These are phyloP conservation scores for Perizoma affinitatum DNA, from an alignment of 2,888 invertebrate species.

Conservation along the genomic window DNA sequence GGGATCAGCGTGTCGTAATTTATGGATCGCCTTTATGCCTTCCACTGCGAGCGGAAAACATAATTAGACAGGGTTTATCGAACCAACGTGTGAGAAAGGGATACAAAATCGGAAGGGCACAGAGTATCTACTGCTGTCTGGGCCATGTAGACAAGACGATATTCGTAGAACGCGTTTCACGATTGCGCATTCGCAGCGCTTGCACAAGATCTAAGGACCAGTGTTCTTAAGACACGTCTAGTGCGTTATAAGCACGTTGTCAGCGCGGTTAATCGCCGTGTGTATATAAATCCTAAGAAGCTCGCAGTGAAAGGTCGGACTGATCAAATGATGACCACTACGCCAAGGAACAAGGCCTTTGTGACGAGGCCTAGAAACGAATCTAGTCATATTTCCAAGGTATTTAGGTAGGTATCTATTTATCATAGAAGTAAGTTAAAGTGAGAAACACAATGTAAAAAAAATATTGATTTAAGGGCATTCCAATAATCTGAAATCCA, in stretches of 20 bases:
- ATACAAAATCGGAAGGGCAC: too few species aligned
- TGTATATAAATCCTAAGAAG: too few species aligned
- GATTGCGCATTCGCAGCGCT: too few species aligned
- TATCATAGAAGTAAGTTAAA: conserved; percentile 22
- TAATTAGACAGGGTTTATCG: too few species aligned
- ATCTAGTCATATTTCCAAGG: conserved; percentile 19
- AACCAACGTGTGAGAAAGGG: too few species aligned
- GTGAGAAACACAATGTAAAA: background rate
- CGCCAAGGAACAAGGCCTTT: conserved; percentile 20
- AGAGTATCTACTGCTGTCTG: too few species aligned
- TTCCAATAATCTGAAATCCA: background rate
- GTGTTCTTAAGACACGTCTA: background rate
- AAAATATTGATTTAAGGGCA: background rate
- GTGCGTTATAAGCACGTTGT: too few species aligned
- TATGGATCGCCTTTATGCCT: conserved; percentile 1
- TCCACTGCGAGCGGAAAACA: conserved; percentile 9
- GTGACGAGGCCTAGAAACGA: conserved; percentile 8
- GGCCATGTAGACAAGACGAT: too few species aligned
- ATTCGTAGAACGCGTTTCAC: too few species aligned
- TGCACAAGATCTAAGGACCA: too few species aligned
- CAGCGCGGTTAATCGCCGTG: too few species aligned
- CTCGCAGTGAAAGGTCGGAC: conserved; percentile 18
- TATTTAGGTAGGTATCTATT: conserved; percentile 21
- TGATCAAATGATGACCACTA: conserved; percentile 10
- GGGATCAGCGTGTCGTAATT: conserved; percentile 1